phyloP scores from a whole-genome alignment of 2,888 invertebrate genomes.

The Smittia sp. region DNA sequence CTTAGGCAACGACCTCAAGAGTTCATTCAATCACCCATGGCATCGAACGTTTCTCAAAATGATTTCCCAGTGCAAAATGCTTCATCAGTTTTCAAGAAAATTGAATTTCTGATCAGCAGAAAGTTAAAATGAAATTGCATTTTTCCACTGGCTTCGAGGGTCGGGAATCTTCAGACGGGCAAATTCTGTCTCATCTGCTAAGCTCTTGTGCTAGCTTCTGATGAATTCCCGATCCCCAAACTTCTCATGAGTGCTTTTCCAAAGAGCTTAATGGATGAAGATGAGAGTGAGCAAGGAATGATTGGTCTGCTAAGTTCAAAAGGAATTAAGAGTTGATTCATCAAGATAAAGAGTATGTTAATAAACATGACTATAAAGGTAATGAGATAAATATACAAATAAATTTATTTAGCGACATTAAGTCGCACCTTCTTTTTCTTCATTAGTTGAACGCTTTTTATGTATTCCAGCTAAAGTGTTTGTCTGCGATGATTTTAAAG shows the following conservation, averaged over 20 bases:
- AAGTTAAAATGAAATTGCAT: too few species aligned
- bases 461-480: conserved; percentile 60
- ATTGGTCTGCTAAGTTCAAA: conserved; percentile 22
- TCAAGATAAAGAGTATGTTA: conserved; percentile 5
- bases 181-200: too few species aligned
- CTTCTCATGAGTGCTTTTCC: too few species aligned
- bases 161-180: too few species aligned
- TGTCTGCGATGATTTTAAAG: conserved; percentile 64
- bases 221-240: too few species aligned
- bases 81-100: background rate
- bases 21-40: too few species aligned
- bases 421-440: conserved; percentile 56
- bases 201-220: too few species aligned
- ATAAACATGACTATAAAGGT: conserved; percentile 4
- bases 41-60: too few species aligned
- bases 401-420: conserved; percentile 44
- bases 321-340: background rate
- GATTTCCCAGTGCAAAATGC: background rate
- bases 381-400: conserved; percentile 39
- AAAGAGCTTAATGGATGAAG: background rate
- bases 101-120: background rate
- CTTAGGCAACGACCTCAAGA: too few species aligned
- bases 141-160: background rate
- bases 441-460: conserved; percentile 63
- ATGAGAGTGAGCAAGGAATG: background rate